Percentiles rank a stretch among this genome's conserved stretches.
phyloP scores from a whole-genome alignment of 2,113 vertebrate genomes.

The Catagonus wagneri region DNA sequence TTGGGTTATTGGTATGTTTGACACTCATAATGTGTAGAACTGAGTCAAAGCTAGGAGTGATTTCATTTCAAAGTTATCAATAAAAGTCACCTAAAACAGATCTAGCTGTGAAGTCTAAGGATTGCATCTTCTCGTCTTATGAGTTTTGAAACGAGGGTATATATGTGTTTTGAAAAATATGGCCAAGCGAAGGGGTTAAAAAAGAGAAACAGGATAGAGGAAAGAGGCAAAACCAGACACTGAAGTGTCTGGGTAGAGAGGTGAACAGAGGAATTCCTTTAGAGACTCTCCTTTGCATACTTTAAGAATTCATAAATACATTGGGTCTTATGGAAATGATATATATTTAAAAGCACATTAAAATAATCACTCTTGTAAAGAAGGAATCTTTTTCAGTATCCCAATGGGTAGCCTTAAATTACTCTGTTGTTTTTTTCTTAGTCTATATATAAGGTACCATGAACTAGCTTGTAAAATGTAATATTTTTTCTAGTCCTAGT shows the following conservation, averaged over 20 bases:
- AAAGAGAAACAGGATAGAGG: neutral
- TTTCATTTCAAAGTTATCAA: neutral
- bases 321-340: neutral
- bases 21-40: neutral
- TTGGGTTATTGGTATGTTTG: neutral
- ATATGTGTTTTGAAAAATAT: neutral
- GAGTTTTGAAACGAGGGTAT: neutral
- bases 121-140: neutral
- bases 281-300: neutral
- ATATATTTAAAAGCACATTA: neutral
- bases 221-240: neutral
- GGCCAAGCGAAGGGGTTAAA: neutral
- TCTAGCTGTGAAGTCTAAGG: neutral
- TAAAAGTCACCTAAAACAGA: neutral
- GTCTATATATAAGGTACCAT: neutral
- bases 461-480: neutral
- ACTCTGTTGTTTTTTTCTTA: fast-evolving
- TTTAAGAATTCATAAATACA: neutral
- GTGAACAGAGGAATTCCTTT: neutral
- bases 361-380: neutral
- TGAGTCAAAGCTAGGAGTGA: neutral
- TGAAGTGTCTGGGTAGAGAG: neutral
- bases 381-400: neutral
- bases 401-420: neutral
- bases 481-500: neutral